phyloP scores from a whole-genome alignment of 2,888 invertebrate genomes.

The Leptinotarsa juncta region DNA sequence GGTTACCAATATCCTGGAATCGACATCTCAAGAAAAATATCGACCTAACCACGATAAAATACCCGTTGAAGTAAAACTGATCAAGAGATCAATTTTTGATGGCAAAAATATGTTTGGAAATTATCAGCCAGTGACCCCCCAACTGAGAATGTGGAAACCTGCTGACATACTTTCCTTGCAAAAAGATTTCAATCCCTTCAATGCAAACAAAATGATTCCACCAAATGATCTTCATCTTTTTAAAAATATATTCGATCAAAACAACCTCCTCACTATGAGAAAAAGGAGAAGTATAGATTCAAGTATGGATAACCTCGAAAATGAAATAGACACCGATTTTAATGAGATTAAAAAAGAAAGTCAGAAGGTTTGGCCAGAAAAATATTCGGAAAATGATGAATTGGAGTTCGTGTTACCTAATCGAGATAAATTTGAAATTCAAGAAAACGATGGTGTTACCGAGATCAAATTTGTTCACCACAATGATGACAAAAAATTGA shows the following conservation, averaged over 20 bases:
- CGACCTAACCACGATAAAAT: not conserved
- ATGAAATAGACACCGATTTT: slow-evolving; percentile 47
- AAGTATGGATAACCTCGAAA: slow-evolving; percentile 27
- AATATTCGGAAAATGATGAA: slow-evolving; percentile 26
- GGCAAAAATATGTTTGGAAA: slow-evolving; percentile 40
- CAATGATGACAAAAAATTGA: not conserved
- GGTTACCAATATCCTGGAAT: not conserved
- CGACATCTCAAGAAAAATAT: not conserved
- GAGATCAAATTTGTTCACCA: slow-evolving; percentile 45
- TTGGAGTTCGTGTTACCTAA: slow-evolving; percentile 29
- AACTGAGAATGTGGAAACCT: slow-evolving; percentile 51
- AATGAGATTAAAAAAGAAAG: slow-evolving; percentile 48
- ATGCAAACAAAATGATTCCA: slow-evolving; percentile 24
- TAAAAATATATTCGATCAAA: slow-evolving; percentile 35
- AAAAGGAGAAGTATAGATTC: slow-evolving; percentile 42
- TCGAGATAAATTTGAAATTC: slow-evolving; percentile 35
- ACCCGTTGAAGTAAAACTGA: not conserved
- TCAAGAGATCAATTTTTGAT: slow-evolving; percentile 40
- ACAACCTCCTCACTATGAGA: slow-evolving; percentile 27
- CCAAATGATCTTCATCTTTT: slow-evolving; percentile 35
- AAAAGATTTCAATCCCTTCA: slow-evolving; percentile 30
- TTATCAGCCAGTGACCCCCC: slow-evolving; percentile 46
- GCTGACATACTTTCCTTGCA: slow-evolving; percentile 47
- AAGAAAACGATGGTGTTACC: slow-evolving; percentile 43
- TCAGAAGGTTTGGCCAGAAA: slow-evolving; percentile 4